Evolutionary conservation across 1,140 invertebrate genomes (phyloP).

Genomic region (Pseudomyrmex sp.): DNA sequence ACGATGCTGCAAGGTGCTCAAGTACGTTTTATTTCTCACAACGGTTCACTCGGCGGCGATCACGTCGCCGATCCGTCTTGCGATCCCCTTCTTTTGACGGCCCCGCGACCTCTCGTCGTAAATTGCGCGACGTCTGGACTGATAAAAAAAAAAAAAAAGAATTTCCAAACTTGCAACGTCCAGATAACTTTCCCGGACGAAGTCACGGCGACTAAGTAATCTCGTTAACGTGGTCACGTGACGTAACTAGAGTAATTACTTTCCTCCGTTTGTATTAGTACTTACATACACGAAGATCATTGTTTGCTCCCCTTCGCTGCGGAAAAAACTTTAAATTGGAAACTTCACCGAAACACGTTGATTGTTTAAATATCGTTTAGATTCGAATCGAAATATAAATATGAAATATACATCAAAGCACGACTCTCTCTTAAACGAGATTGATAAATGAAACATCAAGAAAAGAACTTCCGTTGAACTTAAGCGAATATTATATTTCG

Average conservation of each 20-base stretch:
- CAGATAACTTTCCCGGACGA: neutral
- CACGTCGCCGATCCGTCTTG: constrained; percentile 34
- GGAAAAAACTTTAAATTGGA: constrained; percentile 1
- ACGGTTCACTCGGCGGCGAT: neutral
- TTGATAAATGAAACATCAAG: neutral
- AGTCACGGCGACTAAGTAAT: constrained; percentile 26
- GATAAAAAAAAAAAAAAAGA: neutral
- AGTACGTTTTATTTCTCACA: constrained; percentile 69
- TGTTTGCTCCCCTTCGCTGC: neutral
- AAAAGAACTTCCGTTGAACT: neutral
- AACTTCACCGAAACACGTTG: neutral
- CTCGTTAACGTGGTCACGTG: constrained; percentile 28
- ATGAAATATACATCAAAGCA: too few species aligned
- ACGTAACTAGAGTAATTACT: constrained; percentile 19
- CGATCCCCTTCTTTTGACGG: constrained; percentile 3
- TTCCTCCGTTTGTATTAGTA: constrained; percentile 11
- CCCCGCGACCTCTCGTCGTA: neutral
- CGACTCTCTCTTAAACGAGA: too few species aligned
- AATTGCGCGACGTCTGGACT: neutral
- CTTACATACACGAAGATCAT: neutral
- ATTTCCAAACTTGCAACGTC: neutral
- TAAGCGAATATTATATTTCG: neutral
- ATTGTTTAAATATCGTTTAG: neutral
- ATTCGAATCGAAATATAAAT: neutral
- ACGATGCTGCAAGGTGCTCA: constrained; percentile 82